Evolutionary conservation across 2,888 invertebrate genomes (phyloP), one percentile per base, ranked within the genome.

Genomic region (Agriopis aurantiaria): DNA sequence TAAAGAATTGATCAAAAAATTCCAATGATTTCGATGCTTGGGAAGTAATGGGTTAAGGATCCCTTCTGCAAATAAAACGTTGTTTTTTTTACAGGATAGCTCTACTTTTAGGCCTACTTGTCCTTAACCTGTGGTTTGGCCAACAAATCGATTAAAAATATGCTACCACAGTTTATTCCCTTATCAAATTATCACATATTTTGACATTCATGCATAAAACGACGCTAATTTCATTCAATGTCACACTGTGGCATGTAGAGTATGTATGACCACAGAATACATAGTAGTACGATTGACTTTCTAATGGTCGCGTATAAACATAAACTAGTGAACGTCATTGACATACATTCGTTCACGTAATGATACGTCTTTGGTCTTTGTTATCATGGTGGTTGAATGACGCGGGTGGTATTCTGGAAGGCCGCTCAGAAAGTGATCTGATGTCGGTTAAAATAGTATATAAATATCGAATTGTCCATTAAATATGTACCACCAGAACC

Each of bases 321-420:
- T 65, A 71, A 74, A 74, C 72, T 68, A 63, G 59, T 59, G 8
- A 80, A 73, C 80, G 90, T 83, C 90, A 89, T 90, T 90, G 90
- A 89, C 90, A 90, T 58, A 90, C 87, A 85, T 89, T 77, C 62
- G 12, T 78, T 84, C 85, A 85, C 78, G 86, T 88, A 86, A 86
- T 77, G 67, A 71, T 72, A 68, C 48, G 5, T 5, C 17, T 23
- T 23, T 23, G 17, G 61, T 59, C 71, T 73, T 65, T 72, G 70
- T 67, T 73, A 12, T 53, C 17, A 57, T 61, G 49, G 43, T 41
- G 14, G 64, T 51, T 53, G 55, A 10, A 56, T 57, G 48, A 53
- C 17, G 52, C 61, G 23, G 23, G 65, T 55, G 51, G 48, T 74
- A 75, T 74, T 73, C 71, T 72, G 69, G 60, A 53, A 70, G 65